These are phyloP conservation scores for Rana temporaria DNA, from an alignment of 2,113 vertebrate genomes.

Conservation along the genomic window DNA sequence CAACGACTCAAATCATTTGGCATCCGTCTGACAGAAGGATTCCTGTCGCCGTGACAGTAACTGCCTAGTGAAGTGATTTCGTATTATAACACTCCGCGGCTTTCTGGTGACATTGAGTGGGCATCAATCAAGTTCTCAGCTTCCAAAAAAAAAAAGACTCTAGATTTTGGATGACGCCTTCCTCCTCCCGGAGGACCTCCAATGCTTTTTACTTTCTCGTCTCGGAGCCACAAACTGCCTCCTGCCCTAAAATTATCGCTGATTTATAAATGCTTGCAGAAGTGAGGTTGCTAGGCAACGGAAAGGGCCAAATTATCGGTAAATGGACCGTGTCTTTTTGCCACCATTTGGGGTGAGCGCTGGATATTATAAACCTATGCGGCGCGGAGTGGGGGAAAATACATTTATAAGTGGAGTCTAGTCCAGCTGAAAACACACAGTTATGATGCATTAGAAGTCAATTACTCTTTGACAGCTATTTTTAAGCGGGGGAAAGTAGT, in stretches of 20 bases:
- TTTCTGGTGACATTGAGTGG: conserved; percentile 2
- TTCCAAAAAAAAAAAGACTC: not conserved
- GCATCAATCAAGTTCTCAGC: conserved; percentile 8
- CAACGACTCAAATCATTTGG: conserved; percentile 5
- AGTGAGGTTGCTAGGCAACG: conserved; percentile 26
- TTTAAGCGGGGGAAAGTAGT: not conserved
- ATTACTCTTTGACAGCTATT: not conserved
- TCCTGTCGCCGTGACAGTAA: conserved; percentile 1
- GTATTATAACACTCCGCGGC: not conserved
- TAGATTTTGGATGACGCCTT: not conserved
- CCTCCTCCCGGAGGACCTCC: not conserved
- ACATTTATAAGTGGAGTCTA: not conserved
- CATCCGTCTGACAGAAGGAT: not conserved
- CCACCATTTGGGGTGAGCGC: not conserved
- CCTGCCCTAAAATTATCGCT: conserved; percentile 17
- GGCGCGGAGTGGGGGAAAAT: too few relatives aligned
- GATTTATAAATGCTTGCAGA: conserved; percentile 18
- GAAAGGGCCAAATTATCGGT: conserved; percentile 11
- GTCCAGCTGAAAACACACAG: too few relatives aligned
- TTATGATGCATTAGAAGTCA: not conserved
- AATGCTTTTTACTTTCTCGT: conserved; percentile 31
- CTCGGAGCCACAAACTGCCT: not conserved
- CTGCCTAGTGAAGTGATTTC: not conserved
- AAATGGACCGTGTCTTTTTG: conserved; percentile 1
- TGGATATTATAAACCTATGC: not conserved